Conservation (phyloP, 2,113 vertebrate genomes). For the Oreotrochilus melanogaster region DNA sequence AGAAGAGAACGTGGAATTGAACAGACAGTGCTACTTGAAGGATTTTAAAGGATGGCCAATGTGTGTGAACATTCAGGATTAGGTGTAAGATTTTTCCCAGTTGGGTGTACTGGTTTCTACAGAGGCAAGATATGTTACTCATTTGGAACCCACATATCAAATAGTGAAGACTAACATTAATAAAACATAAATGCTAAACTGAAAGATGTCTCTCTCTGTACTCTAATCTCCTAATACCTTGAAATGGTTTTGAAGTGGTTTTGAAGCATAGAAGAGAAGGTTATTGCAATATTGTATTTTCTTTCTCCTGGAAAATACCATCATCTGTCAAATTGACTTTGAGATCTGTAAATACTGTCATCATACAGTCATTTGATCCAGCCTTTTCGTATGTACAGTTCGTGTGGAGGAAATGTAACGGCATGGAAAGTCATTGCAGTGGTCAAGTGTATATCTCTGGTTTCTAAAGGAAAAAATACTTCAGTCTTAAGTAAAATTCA, state of each 20-base stretch:
- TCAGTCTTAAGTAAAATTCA: neutral
- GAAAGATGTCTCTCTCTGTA: neutral
- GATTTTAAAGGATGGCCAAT: neutral
- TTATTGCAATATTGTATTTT: neutral
- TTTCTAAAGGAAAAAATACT: neutral
- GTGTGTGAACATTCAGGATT: neutral
- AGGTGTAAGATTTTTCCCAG: neutral
- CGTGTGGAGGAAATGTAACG: neutral
- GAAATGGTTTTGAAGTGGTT: constrained; percentile 1
- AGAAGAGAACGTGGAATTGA: neutral
- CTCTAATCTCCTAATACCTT: neutral
- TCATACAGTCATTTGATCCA: neutral
- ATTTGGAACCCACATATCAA: neutral
- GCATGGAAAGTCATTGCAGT: neutral
- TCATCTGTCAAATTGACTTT: neutral
- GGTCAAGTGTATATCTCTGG: neutral
- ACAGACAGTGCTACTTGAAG: neutral
- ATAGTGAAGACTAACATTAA: neutral
- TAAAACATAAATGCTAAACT: neutral
- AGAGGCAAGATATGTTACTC: neutral
- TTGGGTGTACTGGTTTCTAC: neutral
- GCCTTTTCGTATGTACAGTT: neutral
- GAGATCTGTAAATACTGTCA: neutral
- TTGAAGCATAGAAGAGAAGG: neutral
- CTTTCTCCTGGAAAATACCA: neutral